Conservation (phyloP, 2,888 invertebrate species). For the Cantharis lateralis region DNA sequence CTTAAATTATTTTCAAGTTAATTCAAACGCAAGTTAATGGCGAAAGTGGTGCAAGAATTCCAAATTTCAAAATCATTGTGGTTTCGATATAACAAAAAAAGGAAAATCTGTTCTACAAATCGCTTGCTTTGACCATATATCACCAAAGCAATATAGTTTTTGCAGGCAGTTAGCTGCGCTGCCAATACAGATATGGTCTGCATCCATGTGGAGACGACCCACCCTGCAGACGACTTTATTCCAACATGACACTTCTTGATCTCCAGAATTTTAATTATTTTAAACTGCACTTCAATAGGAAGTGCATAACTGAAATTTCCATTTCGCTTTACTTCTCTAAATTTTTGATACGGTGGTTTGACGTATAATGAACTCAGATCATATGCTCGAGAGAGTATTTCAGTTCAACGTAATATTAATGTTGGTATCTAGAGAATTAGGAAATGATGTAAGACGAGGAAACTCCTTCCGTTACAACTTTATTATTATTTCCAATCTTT, state of each 20-base stretch:
- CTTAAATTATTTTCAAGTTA: not conserved
- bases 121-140: constrained; percentile 42
- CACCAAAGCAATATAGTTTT: constrained; percentile 43
- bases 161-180: constrained; percentile 36
- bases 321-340: constrained; percentile 3
- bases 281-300: not conserved
- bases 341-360: constrained; percentile 15
- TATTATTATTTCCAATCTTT: constrained; percentile 3
- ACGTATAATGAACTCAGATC: constrained; percentile 21
- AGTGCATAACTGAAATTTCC: constrained; percentile 1
- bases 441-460: constrained; percentile 11
- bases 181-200: constrained; percentile 40
- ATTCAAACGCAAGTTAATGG: not conserved
- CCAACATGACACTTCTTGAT: constrained; percentile 34
- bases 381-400: constrained; percentile 11
- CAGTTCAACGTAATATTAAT: constrained; percentile 21
- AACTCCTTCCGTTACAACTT: not conserved
- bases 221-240: constrained; percentile 36
- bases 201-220: constrained; percentile 14
- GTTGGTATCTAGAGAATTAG: constrained; percentile 18
- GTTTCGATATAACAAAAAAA: constrained; percentile 28
- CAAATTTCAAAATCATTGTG: constrained; percentile 7
- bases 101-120: constrained; percentile 37
- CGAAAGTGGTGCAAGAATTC: not conserved
- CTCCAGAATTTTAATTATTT: constrained; percentile 6